These are phyloP conservation scores for Balaeniceps rex DNA, from an alignment of 2,113 vertebrate genomes.

Conservation along the genomic window DNA sequence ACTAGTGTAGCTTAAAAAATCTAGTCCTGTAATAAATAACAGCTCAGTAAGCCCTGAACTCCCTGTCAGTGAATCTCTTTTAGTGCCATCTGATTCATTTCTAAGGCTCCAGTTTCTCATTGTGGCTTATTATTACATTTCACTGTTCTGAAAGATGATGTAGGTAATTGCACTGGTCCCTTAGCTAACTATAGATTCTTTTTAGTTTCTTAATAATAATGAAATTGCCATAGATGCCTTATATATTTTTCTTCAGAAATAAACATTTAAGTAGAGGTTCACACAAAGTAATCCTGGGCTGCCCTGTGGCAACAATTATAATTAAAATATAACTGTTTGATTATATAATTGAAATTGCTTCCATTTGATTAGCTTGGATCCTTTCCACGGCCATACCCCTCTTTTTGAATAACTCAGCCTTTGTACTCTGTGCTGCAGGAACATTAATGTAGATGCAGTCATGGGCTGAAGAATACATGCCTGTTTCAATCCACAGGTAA, in stretches of 20 bases:
- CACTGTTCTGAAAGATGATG: constrained; percentile 16
- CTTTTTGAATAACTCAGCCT: background rate
- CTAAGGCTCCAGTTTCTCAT: constrained; percentile 1
- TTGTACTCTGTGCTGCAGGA: background rate
- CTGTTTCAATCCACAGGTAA: background rate
- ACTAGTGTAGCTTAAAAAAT: constrained; percentile 4
- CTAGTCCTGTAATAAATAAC: constrained; percentile 9
- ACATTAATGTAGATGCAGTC: background rate
- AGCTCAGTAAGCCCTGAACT: background rate
- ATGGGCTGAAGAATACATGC: background rate
- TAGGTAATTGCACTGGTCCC: constrained; percentile 11
- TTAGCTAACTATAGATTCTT: constrained; percentile 26
- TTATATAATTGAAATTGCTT: constrained; percentile 58
- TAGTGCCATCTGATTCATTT: constrained; percentile 48
- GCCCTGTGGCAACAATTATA: constrained; percentile 50
- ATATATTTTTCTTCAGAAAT: constrained; percentile 49
- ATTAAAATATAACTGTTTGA: constrained; percentile 61
- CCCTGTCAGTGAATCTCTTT: constrained; percentile 46
- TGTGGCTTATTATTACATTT: constrained; percentile 47
- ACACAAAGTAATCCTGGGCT: constrained; percentile 10
- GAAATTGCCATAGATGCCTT: constrained; percentile 20
- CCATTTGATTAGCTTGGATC: constrained; percentile 42
- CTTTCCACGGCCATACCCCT: background rate
- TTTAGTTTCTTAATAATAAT: constrained; percentile 42
- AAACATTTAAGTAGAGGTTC: constrained; percentile 51